phyloP scores from a whole-genome alignment of 2,113 vertebrate genomes.

The Tapirus terrestris region DNA sequence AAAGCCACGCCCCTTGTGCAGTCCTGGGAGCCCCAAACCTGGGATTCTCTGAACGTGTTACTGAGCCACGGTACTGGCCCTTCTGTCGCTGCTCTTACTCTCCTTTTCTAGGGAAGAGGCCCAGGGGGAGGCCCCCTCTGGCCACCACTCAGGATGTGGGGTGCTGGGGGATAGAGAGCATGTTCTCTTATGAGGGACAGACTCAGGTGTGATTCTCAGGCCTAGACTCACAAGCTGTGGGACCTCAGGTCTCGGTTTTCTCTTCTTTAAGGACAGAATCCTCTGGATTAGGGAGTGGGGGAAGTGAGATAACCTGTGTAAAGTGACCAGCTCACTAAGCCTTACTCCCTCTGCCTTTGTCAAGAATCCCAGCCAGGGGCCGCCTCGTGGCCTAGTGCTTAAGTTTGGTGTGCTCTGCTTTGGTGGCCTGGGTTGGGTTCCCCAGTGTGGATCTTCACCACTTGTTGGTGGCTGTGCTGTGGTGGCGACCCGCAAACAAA shows the following conservation, averaged over 20 bases:
- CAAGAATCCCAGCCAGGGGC: too few relatives aligned
- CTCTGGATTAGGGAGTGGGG: neutral
- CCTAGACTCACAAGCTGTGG: too few relatives aligned
- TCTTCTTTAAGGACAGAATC: neutral
- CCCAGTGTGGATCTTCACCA: too few relatives aligned
- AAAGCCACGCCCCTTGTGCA: neutral
- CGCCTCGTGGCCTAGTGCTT: too few relatives aligned
- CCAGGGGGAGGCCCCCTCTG: neutral
- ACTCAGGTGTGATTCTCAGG: neutral
- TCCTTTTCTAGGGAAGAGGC: neutral
- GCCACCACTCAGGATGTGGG: accelerated
- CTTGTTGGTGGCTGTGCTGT: too few relatives aligned
- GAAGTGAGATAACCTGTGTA: neutral
- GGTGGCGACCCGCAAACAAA: too few relatives aligned
- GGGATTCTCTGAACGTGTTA: neutral
- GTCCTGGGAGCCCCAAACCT: neutral
- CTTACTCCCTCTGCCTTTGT: neutral
- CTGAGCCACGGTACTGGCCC: neutral
- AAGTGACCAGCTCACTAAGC: neutral
- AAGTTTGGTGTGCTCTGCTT: too few relatives aligned
- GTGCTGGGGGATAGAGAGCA: neutral
- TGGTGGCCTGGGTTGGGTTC: too few relatives aligned
- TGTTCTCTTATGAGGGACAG: accelerated
- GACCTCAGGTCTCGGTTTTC: neutral
- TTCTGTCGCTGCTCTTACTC: neutral